Conservation (phyloP, 2,113 vertebrate genomes). For the Steatornis caripensis region DNA sequence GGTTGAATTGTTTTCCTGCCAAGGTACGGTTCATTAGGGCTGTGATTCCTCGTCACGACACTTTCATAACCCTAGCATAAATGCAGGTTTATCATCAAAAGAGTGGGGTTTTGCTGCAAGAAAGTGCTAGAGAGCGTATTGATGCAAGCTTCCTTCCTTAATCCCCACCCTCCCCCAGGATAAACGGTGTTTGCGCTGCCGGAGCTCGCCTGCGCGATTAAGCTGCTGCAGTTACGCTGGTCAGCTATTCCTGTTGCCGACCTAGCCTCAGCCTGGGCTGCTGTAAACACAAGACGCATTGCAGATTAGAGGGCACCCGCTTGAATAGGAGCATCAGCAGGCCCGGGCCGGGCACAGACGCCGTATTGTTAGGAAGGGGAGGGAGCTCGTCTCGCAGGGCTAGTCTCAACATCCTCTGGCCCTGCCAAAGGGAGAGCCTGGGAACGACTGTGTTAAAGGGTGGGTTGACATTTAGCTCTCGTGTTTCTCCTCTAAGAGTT, state of each 20-base stretch:
- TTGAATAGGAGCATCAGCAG: not conserved
- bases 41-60: not conserved
- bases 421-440: not conserved
- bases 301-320: not conserved
- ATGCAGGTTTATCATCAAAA: not conserved
- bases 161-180: not conserved
- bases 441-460: not conserved
- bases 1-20: not conserved
- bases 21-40: accelerated
- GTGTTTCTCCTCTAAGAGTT: not conserved
- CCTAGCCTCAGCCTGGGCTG: not conserved
- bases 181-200: accelerated
- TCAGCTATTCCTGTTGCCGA: not conserved
- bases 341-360: accelerated
- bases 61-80: not conserved
- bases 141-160: not conserved
- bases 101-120: not conserved
- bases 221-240: not conserved
- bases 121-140: not conserved
- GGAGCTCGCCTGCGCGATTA: not conserved
- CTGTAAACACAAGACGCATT: not conserved
- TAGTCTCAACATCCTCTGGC: not conserved
- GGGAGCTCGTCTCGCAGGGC: not conserved
- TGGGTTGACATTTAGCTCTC: not conserved
- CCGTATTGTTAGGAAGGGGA: not conserved